These are phyloP conservation scores for Alitta virens DNA, from an alignment of 2,888 invertebrate species.

Conservation along the genomic window DNA sequence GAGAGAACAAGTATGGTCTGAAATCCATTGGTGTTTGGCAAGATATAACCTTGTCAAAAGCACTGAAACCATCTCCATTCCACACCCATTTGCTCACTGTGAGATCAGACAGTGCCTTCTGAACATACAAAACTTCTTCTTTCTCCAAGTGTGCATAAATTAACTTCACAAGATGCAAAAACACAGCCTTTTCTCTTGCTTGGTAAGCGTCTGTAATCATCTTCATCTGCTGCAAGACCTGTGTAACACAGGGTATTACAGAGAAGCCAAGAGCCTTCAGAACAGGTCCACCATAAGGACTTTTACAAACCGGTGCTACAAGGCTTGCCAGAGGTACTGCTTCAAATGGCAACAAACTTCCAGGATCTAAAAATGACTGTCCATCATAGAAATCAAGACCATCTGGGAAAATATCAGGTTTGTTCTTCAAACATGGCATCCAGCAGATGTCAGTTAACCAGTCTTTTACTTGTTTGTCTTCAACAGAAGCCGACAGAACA, in stretches of 20 bases:
- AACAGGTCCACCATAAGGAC: not conserved
- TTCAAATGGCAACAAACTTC: conserved; percentile 1
- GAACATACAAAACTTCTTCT: conserved; percentile 2
- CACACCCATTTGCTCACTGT: conserved; percentile 29
- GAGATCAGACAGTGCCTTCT: not conserved
- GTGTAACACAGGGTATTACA: conserved; percentile 11
- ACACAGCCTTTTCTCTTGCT: conserved; percentile 23
- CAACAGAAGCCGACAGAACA: too few relatives aligned
- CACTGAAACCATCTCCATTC: conserved; percentile 32
- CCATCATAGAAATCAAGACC: conserved; percentile 6
- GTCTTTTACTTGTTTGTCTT: too few relatives aligned
- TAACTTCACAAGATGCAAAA: conserved; percentile 19
- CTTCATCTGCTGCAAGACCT: conserved; percentile 24
- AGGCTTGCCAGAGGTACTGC: conserved; percentile 16
- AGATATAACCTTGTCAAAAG: conserved; percentile 14
- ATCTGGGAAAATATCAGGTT: conserved; percentile 23
- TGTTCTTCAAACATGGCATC: conserved; percentile 1
- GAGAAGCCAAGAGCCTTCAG: conserved; percentile 23
- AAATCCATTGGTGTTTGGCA: conserved; percentile 19
- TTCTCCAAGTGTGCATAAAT: conserved; percentile 22
- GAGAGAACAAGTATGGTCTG: conserved; percentile 26
- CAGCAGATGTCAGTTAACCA: too few relatives aligned
- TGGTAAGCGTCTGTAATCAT: conserved; percentile 19
- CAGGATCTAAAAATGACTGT: conserved; percentile 10
- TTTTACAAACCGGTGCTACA: conserved; percentile 13